Percentiles rank a stretch among this genome's conserved stretches.
phyloP scores from a whole-genome alignment of 1,140 invertebrate genomes.

The Geopemphigus sp. region DNA sequence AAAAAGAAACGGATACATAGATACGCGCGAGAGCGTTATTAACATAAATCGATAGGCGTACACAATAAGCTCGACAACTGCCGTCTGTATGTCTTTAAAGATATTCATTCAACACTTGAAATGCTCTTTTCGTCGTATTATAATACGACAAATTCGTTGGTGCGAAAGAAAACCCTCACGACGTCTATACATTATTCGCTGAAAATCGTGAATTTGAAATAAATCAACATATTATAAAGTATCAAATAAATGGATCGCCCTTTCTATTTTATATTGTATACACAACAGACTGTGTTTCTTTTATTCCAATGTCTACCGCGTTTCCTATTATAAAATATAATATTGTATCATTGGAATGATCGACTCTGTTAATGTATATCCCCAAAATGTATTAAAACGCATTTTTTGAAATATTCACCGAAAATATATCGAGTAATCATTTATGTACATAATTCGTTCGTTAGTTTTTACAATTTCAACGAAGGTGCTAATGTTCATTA shows the following conservation, averaged over 20 bases:
- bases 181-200: neutral
- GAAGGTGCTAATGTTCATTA: neutral
- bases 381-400: neutral
- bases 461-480: neutral
- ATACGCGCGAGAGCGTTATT: neutral
- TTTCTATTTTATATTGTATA: constrained; percentile 7
- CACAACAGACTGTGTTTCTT: neutral
- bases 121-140: constrained; percentile 23
- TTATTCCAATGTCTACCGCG: neutral
- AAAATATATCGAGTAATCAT: neutral
- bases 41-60: constrained; percentile 45
- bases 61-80: constrained; percentile 33
- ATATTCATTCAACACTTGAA: constrained; percentile 43
- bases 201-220: constrained; percentile 36
- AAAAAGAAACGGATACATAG: constrained; percentile 15
- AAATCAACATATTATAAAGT: constrained; percentile 29
- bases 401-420: neutral
- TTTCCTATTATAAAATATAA: neutral
- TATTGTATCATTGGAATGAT: neutral
- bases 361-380: neutral
- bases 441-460: neutral
- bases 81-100: constrained; percentile 32
- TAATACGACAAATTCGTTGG: constrained; percentile 36
- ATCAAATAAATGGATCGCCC: constrained; percentile 10
- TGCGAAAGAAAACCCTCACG: constrained; percentile 29